phyloP scores from a whole-genome alignment of 2,888 invertebrate genomes.

The Ornithoptera priamus region DNA sequence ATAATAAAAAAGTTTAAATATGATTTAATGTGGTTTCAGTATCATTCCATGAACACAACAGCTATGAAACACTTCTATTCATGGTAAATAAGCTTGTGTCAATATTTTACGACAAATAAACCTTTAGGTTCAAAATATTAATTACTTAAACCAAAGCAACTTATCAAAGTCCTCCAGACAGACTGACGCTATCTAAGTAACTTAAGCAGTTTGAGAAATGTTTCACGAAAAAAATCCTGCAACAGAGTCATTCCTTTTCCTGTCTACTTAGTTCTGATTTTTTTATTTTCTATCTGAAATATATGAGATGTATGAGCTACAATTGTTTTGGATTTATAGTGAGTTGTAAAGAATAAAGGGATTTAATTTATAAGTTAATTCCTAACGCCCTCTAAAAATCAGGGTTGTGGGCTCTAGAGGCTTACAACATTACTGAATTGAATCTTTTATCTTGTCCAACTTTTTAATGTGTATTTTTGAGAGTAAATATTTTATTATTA shows the following conservation, averaged over 20 bases:
- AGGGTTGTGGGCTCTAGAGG: no score
- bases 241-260: not conserved
- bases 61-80: no score
- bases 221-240: slow-evolving; percentile 58
- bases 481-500: no score
- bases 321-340: not conserved
- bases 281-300: not conserved
- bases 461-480: no score
- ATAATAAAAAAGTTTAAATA: no score
- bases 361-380: no score
- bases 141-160: not conserved
- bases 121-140: not conserved
- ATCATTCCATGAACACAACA: no score
- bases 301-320: not conserved
- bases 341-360: not conserved
- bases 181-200: slow-evolving; percentile 59
- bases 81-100: no score
- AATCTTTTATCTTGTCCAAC: no score
- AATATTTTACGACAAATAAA: not conserved
- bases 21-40: no score
- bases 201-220: slow-evolving; percentile 68
- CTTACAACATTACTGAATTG: no score
- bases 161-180: not conserved
- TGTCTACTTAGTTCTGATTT: not conserved
- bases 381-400: no score